Conservation (phyloP, 2,888 invertebrate species). For the Aspidiotus rigidus region DNA sequence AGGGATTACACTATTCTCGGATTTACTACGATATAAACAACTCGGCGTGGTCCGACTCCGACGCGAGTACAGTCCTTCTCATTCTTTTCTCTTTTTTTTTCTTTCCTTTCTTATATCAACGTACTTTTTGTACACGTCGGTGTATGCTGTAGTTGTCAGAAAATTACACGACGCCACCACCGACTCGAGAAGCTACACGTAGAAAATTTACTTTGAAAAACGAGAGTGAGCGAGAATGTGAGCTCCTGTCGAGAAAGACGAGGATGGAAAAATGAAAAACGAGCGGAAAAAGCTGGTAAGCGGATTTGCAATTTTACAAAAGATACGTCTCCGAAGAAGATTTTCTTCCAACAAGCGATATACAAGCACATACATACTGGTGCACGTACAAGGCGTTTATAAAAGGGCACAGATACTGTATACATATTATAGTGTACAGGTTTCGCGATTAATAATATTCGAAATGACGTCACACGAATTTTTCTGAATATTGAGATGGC, state of each 20-base stretch:
- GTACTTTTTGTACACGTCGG: neutral
- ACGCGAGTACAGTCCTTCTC: too few relatives aligned
- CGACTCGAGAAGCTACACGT: neutral
- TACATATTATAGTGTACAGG: neutral
- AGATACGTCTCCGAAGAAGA: conserved; percentile 28
- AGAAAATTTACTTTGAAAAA: neutral
- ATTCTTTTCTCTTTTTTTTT: too few relatives aligned
- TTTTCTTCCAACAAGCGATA: conserved; percentile 15
- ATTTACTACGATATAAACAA: conserved; percentile 31
- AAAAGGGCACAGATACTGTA: neutral
- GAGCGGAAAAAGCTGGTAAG: conserved; percentile 23
- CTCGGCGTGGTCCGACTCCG: neutral
- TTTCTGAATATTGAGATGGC: neutral
- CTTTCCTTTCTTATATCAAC: neutral
- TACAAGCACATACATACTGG: neutral
- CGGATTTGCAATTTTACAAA: conserved; percentile 27
- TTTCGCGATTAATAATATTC: conserved; percentile 22
- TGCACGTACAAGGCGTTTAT: neutral
- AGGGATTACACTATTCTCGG: conserved; percentile 30
- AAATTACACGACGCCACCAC: conserved; percentile 16
- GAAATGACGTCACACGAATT: conserved; percentile 23
- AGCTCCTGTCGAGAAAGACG: neutral
- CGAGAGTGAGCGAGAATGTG: neutral
- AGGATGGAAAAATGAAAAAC: conserved; percentile 13
- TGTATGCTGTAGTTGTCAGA: neutral